Evolutionary conservation across 2,113 vertebrate species (phyloP).

Genomic region (Actenoides hombroni): DNA sequence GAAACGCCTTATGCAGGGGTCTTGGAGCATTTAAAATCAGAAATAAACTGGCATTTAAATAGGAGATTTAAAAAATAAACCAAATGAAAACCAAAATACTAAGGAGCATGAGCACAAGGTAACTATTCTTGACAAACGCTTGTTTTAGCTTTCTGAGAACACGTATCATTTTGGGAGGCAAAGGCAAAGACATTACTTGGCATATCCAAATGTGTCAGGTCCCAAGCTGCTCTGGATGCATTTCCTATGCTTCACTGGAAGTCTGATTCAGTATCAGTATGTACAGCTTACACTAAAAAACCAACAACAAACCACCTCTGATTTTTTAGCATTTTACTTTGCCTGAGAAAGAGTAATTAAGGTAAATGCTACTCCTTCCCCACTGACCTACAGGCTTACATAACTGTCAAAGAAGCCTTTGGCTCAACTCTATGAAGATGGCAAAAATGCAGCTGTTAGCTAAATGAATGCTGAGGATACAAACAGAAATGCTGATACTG

Average conservation of each 20-base stretch:
- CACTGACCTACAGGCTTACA: not conserved
- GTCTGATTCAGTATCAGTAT: not conserved
- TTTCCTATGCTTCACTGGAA: not conserved
- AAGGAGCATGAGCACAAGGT: not conserved
- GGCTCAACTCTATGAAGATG: not conserved
- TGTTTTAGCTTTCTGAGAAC: not conserved
- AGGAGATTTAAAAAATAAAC: not conserved
- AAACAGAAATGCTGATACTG: not conserved
- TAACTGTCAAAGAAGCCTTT: not conserved
- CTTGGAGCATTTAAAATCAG: not conserved
- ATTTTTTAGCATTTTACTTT: not conserved
- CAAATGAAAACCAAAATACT: not conserved
- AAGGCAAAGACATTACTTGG: not conserved
- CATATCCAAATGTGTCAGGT: not conserved
- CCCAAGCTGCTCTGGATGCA: not conserved
- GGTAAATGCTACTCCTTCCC: not conserved
- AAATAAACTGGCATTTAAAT: not conserved
- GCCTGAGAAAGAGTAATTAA: not conserved
- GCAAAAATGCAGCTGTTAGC: not conserved
- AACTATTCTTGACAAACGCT: not conserved
- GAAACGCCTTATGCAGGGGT: not conserved
- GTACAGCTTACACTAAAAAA: not conserved
- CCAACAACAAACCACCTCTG: not conserved
- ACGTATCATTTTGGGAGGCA: not conserved
- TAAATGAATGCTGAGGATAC: not conserved